Percentiles rank a stretch among this genome's conserved stretches.
These are phyloP conservation scores for Monomorium pharaonis DNA, from an alignment of 1,140 invertebrate species.

Conservation along the genomic window DNA sequence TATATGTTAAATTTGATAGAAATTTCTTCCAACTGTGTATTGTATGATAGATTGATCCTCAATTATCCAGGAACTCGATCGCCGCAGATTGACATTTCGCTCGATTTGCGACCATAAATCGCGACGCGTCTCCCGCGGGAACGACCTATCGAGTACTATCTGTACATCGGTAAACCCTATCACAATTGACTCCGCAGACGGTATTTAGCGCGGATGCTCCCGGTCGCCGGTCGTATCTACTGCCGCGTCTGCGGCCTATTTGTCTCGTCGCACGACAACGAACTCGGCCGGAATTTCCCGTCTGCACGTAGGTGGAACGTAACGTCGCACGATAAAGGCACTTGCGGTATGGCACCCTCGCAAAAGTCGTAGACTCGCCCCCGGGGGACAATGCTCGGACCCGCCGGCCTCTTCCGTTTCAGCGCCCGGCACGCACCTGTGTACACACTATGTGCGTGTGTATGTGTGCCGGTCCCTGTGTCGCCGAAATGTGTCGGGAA, in stretches of 20 bases:
- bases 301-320: slow-evolving; percentile 32
- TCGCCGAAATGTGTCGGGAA: slow-evolving; percentile 34
- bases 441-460: background rate
- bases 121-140: background rate
- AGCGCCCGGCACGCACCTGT: background rate
- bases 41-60: too few relatives aligned
- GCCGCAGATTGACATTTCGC: background rate
- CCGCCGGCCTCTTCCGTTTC: background rate
- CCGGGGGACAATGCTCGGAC: slow-evolving; percentile 46
- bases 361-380: slow-evolving; percentile 38
- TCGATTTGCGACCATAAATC: background rate
- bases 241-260: slow-evolving; percentile 56
- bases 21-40: too few relatives aligned
- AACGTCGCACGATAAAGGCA: slow-evolving; percentile 62
- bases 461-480: background rate
- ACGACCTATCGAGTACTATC: slow-evolving; percentile 30
- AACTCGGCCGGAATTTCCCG: slow-evolving; percentile 62
- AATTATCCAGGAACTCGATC: background rate
- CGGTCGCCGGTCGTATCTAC: slow-evolving; percentile 53
- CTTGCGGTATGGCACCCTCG: slow-evolving; percentile 54
- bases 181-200: slow-evolving; percentile 16
- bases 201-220: slow-evolving; percentile 44
- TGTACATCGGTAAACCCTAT: slow-evolving; percentile 39
- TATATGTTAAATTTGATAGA: too few relatives aligned
- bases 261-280: slow-evolving; percentile 44